phyloP scores from a whole-genome alignment of 1,140 invertebrate genomes.

The Sesamia nonagrioides region DNA sequence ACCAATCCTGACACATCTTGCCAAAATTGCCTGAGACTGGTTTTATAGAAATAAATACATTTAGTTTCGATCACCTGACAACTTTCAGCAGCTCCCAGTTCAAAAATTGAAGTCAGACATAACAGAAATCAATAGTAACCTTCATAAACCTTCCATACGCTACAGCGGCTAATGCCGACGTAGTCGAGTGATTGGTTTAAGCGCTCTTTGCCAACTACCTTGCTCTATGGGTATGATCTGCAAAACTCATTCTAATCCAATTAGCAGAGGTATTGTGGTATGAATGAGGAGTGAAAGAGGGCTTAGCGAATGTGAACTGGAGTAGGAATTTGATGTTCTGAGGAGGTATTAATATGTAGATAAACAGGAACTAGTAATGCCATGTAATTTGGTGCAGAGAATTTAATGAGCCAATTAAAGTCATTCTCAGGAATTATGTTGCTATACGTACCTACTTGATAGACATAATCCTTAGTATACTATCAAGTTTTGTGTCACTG shows the following conservation, averaged over 20 bases:
- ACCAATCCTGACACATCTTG: too few species aligned
- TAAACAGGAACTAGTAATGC: not conserved
- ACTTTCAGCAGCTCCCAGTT: not conserved
- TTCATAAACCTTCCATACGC: constrained; percentile 17
- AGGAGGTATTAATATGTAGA: not conserved
- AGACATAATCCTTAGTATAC: too few species aligned
- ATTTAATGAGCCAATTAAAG: not conserved
- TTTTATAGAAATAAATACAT: too few species aligned
- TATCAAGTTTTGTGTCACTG: too few species aligned
- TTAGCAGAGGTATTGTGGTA: constrained; percentile 48
- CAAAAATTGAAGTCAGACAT: constrained; percentile 19
- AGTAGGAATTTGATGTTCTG: constrained; percentile 3
- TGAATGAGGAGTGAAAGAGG: constrained; percentile 27
- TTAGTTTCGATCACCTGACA: not conserved
- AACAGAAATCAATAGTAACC: constrained; percentile 26
- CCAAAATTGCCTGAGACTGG: too few species aligned
- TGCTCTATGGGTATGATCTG: constrained; percentile 47
- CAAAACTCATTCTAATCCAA: constrained; percentile 56
- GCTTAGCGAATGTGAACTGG: constrained; percentile 6
- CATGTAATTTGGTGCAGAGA: not conserved
- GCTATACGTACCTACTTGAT: too few species aligned
- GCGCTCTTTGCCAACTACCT: constrained; percentile 43
- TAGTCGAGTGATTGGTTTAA: constrained; percentile 41
- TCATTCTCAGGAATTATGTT: not conserved
- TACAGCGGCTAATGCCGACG: constrained; percentile 30